These are phyloP conservation scores for Oriolus oriolus DNA, from an alignment of 2,113 vertebrate species.

Conservation along the genomic window DNA sequence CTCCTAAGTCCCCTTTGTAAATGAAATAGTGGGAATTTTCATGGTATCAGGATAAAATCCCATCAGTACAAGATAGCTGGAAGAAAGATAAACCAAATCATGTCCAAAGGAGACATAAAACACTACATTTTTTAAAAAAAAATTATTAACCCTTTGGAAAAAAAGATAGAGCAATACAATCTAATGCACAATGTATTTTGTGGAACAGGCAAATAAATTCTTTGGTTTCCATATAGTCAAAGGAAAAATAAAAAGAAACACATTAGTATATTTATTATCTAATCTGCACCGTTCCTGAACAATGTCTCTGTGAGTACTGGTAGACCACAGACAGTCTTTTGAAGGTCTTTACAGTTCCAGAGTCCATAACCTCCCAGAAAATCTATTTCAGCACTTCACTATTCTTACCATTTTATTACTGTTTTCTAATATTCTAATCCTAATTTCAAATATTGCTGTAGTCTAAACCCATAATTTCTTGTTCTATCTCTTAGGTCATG, in stretches of 20 bases:
- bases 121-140: not conserved
- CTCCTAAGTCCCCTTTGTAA: not conserved
- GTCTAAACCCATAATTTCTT: not conserved
- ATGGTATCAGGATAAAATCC: not conserved
- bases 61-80: not conserved
- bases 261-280: not conserved
- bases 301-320: not conserved
- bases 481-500: not conserved
- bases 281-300: not conserved
- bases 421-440: not conserved
- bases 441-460: not conserved
- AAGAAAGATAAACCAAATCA: not conserved
- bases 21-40: not conserved
- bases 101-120: not conserved
- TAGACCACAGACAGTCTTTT: rapidly evolving
- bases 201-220: not conserved
- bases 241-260: not conserved
- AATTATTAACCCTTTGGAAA: not conserved
- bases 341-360: not conserved
- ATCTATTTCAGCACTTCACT: not conserved
- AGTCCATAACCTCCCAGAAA: not conserved
- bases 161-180: not conserved
- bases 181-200: not conserved
- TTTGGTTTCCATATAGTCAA: not conserved
- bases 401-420: not conserved